Conservation (phyloP, 2,888 invertebrate species). For the Campoplex capitator region DNA sequence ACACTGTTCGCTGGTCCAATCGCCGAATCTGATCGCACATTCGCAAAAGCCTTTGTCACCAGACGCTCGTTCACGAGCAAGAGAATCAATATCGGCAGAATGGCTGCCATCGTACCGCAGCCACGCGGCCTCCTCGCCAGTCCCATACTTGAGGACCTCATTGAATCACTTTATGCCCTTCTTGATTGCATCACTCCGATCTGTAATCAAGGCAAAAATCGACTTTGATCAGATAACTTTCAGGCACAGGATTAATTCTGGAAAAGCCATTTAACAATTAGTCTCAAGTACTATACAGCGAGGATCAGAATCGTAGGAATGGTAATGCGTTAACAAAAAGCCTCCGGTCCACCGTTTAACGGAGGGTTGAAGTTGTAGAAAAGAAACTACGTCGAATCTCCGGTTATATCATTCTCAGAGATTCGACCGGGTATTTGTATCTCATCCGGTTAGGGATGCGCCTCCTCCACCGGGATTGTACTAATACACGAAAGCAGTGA, state of each 20-base stretch:
- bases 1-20: conserved; percentile 76
- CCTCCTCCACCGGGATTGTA: not conserved
- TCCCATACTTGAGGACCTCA: conserved; percentile 75
- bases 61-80: conserved; percentile 57
- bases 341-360: not conserved
- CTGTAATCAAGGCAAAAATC: conserved; percentile 75
- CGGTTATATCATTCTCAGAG: conserved; percentile 29
- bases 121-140: conserved; percentile 61
- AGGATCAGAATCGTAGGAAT: not conserved
- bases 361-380: not conserved
- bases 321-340: not conserved
- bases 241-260: conserved; percentile 25
- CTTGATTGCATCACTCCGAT: conserved; percentile 78
- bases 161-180: conserved; percentile 72
- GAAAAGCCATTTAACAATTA: conserved; percentile 59
- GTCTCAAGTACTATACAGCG: not conserved
- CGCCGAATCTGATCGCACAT: conserved; percentile 77
- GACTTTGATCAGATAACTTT: conserved; percentile 36
- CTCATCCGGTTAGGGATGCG: conserved; percentile 52
- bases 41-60: conserved; percentile 70
- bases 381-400: conserved; percentile 25
- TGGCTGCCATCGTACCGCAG: conserved; percentile 68
- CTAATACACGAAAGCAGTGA: not conserved
- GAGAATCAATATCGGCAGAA: conserved; percentile 65
- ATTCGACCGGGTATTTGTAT: conserved; percentile 42